Base-by-base conservation (phyloP, 2,888 invertebrate genomes). In the Oegoconia quadripuncta region DNA sequence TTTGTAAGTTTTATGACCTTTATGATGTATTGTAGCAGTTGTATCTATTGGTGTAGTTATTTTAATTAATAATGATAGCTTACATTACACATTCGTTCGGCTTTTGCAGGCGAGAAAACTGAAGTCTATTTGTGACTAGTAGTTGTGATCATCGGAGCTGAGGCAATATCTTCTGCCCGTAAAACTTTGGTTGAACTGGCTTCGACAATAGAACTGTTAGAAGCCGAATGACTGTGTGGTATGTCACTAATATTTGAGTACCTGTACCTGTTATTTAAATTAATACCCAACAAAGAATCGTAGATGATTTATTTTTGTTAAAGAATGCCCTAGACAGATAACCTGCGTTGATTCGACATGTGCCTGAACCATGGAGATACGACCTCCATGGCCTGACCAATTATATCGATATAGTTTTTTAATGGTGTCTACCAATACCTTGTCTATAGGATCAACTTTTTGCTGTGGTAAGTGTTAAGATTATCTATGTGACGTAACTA, bases 1-100 rank as follows among this genome's bases (percentile, higher is more conserved):
- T 46, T 61, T 76, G 86, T 87, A 58, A 86, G 86, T 38, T 32
- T 20, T 9, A 5, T 29, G 6, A 3, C 7, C n/a, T 23, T 9
- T 23, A 23, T 9, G n/a, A 23, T n/a, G 23, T 23, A 23, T n/a
- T n/a, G 23, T 6, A 6, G n/a, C 23, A 8, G 23, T 23, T 8
- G 9, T n/a, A 23, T n/a, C 23, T 9, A 23, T 6, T 23, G 23
- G 7, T 23, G 7, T 23, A 23, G n/a, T 8, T 23, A 6, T 23
- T 26, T 9, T 9, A 12, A 12, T 6, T 26, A 11, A 26, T 6
- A 29, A 8, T 28, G 26, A 15, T 15, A 9, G 3, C 18, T n/a
- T 17, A 27, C 11, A 12, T 37, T 18, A 32, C 36, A 33, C 37
- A 23, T 40, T 37, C 36, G 28, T 41, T 36, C 41, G 41, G 41